Evolutionary conservation across 2,888 invertebrate genomes (phyloP).

Genomic region (Caenorhabditis sulstoni): DNA sequence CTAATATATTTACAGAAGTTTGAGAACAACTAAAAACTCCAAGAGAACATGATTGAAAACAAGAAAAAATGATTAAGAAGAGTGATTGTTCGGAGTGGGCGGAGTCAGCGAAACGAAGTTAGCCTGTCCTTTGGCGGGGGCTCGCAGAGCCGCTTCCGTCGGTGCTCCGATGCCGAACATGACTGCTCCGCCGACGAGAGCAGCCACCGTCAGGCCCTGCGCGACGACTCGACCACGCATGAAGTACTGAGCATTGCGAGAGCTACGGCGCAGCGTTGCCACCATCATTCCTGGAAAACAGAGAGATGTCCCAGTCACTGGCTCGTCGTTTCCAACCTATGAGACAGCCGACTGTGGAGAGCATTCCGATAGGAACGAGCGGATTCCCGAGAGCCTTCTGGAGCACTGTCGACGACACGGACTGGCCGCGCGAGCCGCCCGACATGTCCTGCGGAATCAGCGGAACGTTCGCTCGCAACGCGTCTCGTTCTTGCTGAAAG

Average conservation of each 20-base stretch:
- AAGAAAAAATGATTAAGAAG: neutral
- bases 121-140: slow-evolving; percentile 36
- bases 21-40: too few relatives aligned
- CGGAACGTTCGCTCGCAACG: slow-evolving; percentile 65
- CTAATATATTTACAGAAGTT: slow-evolving; percentile 33
- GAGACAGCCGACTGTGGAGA: slow-evolving; percentile 73
- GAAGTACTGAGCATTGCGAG: slow-evolving; percentile 70
- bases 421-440: slow-evolving; percentile 50
- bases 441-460: slow-evolving; percentile 72
- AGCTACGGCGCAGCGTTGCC: slow-evolving; percentile 70
- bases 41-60: neutral
- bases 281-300: slow-evolving; percentile 70
- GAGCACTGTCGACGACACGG: slow-evolving; percentile 56
- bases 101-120: slow-evolving; percentile 42
- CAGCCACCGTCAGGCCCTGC: slow-evolving; percentile 72
- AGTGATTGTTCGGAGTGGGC: slow-evolving; percentile 12
- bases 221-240: slow-evolving; percentile 75
- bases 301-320: too few relatives aligned
- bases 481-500: slow-evolving; percentile 63
- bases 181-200: slow-evolving; percentile 72
- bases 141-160: slow-evolving; percentile 48
- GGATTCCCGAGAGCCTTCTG: slow-evolving; percentile 72
- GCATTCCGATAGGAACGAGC: slow-evolving; percentile 75
- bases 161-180: slow-evolving; percentile 65
- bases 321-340: slow-evolving; percentile 65